phyloP scores from a whole-genome alignment of 2,888 invertebrate genomes.

The Caenorhabditis imperialis region DNA sequence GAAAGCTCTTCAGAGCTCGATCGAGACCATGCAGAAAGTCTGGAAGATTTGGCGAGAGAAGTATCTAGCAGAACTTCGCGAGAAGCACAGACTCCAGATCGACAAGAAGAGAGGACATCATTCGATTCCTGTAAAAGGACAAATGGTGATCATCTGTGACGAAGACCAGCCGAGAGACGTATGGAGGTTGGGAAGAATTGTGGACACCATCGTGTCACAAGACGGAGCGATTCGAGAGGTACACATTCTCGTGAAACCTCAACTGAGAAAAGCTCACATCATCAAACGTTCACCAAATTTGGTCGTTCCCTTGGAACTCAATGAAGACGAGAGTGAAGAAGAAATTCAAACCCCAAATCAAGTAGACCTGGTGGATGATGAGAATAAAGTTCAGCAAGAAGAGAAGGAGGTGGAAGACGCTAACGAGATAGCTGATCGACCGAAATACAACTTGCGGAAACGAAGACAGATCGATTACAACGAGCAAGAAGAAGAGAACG shows the following conservation, averaged over 20 bases:
- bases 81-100: conserved; percentile 18
- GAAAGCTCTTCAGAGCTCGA: conserved; percentile 25
- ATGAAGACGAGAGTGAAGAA: conserved; percentile 1
- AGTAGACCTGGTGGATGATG: no score
- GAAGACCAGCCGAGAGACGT: conserved; percentile 18
- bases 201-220: neutral
- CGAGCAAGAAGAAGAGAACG: no score
- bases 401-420: no score
- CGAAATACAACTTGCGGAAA: no score
- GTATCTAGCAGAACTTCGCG: conserved; percentile 33
- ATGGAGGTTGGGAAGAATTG: conserved; percentile 34
- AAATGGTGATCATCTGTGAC: conserved; percentile 29
- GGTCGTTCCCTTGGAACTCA: conserved; percentile 20
- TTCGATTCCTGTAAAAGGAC: conserved; percentile 1
- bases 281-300: conserved; percentile 12
- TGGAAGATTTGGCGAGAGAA: conserved; percentile 30
- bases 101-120: conserved; percentile 9
- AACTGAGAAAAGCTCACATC: conserved; percentile 1
- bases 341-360: no score
- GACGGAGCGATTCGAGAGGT: conserved; percentile 35
- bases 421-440: no score
- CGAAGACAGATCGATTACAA: no score
- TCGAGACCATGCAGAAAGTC: conserved; percentile 4
- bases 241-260: conserved; percentile 5
- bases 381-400: no score